A percentile compares a stretch with the other conserved stretches of the same genome.
Conservation (phyloP, 2,888 invertebrate genomes). For the Agapostemon virescens region DNA sequence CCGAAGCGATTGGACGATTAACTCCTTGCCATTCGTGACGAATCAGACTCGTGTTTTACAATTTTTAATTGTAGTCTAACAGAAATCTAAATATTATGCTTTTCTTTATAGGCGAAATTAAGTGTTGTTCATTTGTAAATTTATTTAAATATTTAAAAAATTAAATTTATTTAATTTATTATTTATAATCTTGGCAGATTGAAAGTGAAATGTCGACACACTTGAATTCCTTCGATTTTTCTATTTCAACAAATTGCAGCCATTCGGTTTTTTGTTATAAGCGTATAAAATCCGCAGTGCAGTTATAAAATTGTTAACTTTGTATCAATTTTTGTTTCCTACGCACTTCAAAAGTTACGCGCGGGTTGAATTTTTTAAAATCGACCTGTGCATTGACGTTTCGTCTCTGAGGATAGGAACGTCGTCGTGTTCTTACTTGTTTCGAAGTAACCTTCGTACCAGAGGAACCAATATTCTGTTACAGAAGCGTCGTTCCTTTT, state of each 20-base stretch:
- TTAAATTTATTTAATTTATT: too few relatives aligned
- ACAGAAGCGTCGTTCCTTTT: conserved; percentile 32
- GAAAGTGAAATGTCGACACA: too few relatives aligned
- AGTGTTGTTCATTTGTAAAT: too few relatives aligned
- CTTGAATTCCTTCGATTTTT: background rate
- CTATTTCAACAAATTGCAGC: background rate
- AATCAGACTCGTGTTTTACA: too few relatives aligned
- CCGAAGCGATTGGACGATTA: too few relatives aligned
- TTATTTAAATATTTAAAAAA: too few relatives aligned
- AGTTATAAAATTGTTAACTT: background rate
- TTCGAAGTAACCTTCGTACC: conserved; percentile 6
- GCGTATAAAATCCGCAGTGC: background rate
- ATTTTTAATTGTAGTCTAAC: too few relatives aligned
- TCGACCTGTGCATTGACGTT: background rate
- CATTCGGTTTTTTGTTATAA: background rate
- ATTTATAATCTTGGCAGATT: too few relatives aligned
- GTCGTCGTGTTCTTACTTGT: background rate
- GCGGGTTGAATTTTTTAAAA: background rate
- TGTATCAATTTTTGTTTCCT: background rate
- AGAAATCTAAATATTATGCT: too few relatives aligned
- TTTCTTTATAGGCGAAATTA: too few relatives aligned
- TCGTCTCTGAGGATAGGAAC: background rate
- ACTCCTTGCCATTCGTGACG: too few relatives aligned
- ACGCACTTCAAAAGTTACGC: background rate
- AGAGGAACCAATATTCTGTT: conserved; percentile 40